Evolutionary conservation across 2,113 vertebrate genomes (phyloP).

Genomic region (Bombycilla garrulus): DNA sequence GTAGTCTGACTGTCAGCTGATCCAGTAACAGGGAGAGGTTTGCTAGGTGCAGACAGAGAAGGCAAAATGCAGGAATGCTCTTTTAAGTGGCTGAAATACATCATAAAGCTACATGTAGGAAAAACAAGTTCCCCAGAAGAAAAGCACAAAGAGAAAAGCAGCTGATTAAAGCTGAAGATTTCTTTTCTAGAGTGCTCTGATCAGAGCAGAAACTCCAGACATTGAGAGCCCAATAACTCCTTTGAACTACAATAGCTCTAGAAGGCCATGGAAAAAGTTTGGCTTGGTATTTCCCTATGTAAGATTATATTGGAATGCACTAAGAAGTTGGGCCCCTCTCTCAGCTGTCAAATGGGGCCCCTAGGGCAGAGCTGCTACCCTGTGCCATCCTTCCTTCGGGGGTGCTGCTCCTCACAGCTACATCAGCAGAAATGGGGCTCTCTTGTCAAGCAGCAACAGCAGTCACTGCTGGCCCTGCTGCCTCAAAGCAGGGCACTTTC

Average conservation of each 20-base stretch:
- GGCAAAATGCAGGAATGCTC: background rate
- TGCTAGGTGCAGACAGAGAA: background rate
- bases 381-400: background rate
- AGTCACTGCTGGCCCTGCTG: background rate
- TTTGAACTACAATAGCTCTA: background rate
- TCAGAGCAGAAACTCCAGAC: background rate
- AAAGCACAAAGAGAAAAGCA: background rate
- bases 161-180: background rate
- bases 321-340: background rate
- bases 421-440: background rate
- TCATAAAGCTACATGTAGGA: background rate
- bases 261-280: background rate
- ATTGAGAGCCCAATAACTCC: background rate
- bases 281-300: background rate
- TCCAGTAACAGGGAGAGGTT: background rate
- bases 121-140: background rate
- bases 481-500: background rate
- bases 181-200: background rate
- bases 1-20: background rate
- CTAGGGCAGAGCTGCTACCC: background rate
- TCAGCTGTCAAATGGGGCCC: background rate
- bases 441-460: background rate
- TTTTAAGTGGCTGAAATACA: background rate
- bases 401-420: background rate
- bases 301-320: background rate